These are phyloP conservation scores for Copidosoma aretas DNA, from an alignment of 2,888 invertebrate genomes.

Conservation along the genomic window DNA sequence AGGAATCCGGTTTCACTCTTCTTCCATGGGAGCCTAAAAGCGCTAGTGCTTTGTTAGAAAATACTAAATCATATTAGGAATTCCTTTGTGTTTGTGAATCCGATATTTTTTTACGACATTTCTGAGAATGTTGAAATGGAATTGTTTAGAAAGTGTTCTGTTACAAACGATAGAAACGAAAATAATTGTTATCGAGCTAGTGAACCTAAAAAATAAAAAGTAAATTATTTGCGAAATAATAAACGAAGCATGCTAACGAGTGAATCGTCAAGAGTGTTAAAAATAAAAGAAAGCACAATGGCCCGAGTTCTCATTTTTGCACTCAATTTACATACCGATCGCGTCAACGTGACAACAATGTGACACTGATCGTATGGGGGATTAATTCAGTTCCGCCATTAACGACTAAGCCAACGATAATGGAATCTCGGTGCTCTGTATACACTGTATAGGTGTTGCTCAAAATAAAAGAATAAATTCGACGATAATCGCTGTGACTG, in stretches of 20 bases:
- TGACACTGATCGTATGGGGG: not conserved
- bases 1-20: not conserved
- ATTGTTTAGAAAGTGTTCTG: too few relatives aligned
- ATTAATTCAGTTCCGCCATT: not conserved
- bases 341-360: not conserved
- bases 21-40: not conserved
- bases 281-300: not conserved
- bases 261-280: too few relatives aligned
- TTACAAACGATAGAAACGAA: too few relatives aligned
- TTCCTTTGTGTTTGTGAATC: too few relatives aligned
- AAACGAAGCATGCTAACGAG: too few relatives aligned
- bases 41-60: not conserved
- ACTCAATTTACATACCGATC: not conserved
- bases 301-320: not conserved
- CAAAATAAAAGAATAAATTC: not conserved
- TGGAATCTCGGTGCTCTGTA: slow-evolving; percentile 5
- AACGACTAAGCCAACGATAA: not conserved
- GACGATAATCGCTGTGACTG: too few relatives aligned
- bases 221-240: too few relatives aligned
- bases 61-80: not conserved
- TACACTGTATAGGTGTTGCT: not conserved
- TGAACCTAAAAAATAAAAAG: too few relatives aligned
- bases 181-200: too few relatives aligned
- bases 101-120: too few relatives aligned
- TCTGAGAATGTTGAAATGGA: too few relatives aligned